Base-by-base conservation (phyloP, 1,140 invertebrate species). In the Drosophila nigromelanica region DNA sequence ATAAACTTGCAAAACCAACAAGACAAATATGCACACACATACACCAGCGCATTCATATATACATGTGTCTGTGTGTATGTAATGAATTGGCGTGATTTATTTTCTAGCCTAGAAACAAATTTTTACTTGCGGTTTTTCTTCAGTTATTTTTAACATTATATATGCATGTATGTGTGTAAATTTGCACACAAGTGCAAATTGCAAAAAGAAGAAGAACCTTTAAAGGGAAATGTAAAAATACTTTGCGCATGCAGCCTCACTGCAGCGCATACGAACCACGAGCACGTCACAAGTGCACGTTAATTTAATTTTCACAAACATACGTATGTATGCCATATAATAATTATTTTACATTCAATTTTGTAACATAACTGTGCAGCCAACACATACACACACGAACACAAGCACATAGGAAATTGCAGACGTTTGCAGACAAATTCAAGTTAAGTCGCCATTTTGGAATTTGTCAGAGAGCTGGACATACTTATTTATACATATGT, bases 101-200 rank as follows among this genome's bases (percentile, higher is more conserved):
- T 89, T 89, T 89, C 70, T 89, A 83, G 79, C 83, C 85, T 75
- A 89, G 83, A 78, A 81, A 89, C 83, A 89, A 78, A 78, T 55
- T 89, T 89, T 83, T 60, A 75, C 79, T 77, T 83, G 76, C 73
- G 40, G 62, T 67, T 85, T 85, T 85, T 60, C 52, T 72, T 40
- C 68, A 77, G 76, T 83, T 89, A 89, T 89, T 89, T 89, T 83
- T 89, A 89, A 83, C 56, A 51, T 35, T 37, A 47, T 35, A n/a
- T 33, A 58, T 66, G 55, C 75, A 18, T 69, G 77, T 11, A 7
- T 30, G 14, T 56, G 7, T 30, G 21, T 54, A 14, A 7, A 50
- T 68, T 87, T 67, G 59, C 75, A 87, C 69, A 50, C 35, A 64
- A 70, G 73, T 75, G 81, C 75, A 73, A 85, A 85, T 70, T 83